Conservation (phyloP, 2,797 vertebrate genomes). For the Gallirallus australis region DNA sequence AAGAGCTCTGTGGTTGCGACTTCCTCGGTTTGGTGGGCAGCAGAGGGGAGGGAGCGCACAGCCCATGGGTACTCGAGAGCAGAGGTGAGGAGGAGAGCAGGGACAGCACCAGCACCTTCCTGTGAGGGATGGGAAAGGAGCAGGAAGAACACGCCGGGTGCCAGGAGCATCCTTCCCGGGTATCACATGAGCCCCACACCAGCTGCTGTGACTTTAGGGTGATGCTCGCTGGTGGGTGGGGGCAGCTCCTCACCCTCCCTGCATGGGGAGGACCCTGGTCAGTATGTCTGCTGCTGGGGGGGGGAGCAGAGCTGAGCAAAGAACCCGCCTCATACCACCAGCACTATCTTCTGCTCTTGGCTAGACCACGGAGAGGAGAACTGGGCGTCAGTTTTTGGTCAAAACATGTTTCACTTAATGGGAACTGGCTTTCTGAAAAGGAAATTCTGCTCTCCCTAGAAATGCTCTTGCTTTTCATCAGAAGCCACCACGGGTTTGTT, state of each 20-base stretch:
- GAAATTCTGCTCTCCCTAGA: neutral
- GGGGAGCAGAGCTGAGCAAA: neutral
- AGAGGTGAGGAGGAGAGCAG: accelerated
- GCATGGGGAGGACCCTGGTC: accelerated
- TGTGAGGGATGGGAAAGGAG: neutral
- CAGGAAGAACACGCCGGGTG: accelerated
- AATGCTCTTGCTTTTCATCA: neutral
- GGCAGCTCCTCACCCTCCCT: neutral
- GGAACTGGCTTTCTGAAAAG: neutral
- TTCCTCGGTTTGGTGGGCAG: constrained; percentile 63
- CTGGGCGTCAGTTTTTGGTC: neutral
- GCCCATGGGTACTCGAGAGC: neutral
- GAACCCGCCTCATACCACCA: accelerated
- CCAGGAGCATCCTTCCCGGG: neutral
- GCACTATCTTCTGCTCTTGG: accelerated
- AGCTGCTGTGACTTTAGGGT: accelerated
- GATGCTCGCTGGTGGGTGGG: neutral
- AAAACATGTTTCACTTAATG: neutral
- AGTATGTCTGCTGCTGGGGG: accelerated
- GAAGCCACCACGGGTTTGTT: accelerated
- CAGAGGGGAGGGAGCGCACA: constrained; percentile 25
- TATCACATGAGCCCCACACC: accelerated
- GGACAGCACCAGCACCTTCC: neutral
- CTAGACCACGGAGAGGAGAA: neutral
- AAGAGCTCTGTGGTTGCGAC: constrained; percentile 62